Base-by-base conservation (phyloP, 1,140 invertebrate species). In the Drosophila azteca region DNA sequence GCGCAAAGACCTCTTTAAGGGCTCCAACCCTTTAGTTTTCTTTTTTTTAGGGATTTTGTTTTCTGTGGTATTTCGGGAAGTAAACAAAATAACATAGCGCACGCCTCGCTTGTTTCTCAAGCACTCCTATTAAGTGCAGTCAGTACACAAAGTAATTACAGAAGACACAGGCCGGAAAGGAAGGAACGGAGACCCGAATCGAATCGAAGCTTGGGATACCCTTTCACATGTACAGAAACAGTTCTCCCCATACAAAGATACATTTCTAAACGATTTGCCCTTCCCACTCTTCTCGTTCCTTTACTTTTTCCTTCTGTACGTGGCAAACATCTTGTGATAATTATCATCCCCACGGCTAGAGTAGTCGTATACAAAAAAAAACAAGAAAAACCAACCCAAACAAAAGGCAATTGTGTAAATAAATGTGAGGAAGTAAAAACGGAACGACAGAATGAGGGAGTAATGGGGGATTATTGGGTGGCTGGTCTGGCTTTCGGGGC, bases 351-450 rank as follows among this genome's bases (percentile, higher is more conserved):
- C 35, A 13, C 35, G 5, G 11, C 11, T 4, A 39, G 35, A 4
- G 11, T 39, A 39, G 9, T 13, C 35, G 35, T 39, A 39, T 39
- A n/a, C n/a, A 68, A 46, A 60, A 51, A 13, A 60, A 51, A 13
- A 17, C 22, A 45, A 22, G 22, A 31, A 43, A 17, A 65, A 48
- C 50, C 55, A 63, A 49, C 54, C n/a, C 49, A 55, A 55, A 61
- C 39, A 43, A 35, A 61, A 58, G 54, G 49, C 62, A 80, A 46
- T 84, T 77, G 72, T 52, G 44, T 39, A 75, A 79, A 84, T 70
- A 84, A 70, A 68, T 54, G 41, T 58, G 50, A 60, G 61, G 46
- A 84, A 82, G 60, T 66, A 71, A 24, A 13, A 26, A 29, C n/a
- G 22, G 46, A 60, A 49, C 13, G 35, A 39, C 35, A 13, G 35